Base-by-base conservation (phyloP, 2,797 vertebrate species). In the Peromyscus melanophrys region DNA sequence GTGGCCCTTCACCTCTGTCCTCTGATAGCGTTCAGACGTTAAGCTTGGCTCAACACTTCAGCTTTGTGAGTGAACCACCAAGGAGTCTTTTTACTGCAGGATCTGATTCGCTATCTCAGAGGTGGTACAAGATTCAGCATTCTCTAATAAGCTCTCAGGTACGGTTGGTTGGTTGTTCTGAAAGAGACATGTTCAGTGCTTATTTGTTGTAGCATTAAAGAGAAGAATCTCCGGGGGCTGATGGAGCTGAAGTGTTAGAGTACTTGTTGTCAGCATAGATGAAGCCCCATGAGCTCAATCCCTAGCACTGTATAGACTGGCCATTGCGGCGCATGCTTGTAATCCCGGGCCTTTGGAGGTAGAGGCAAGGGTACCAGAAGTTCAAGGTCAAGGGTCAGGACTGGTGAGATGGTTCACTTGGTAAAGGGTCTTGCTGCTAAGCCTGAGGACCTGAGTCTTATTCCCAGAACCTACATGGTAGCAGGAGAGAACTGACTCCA, bases 71-170 rank as follows among this genome's bases (percentile, higher is more conserved):
- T n/a, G 25, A 97, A 46, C 67, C n/a, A 61, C 65, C 25, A 69
- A 31, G 29, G 6, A 6, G 34, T 96, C 55, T 90, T 59, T 43
- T 77, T 84, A 89, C 1, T 37, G 49, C 34, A 80, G 82, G 95
- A 49, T 94, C 76, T 59, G 43, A 71, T 52, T 87, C 31, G 46
- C 81, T 63, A 40, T 78, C 31, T 82, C 84, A 95, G 55, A 92
- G 59, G 27, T 81, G 31, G 78, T 19, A 13, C 67, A 16, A 49
- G 46, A 85, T 29, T 83, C 7, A 7, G 27, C 52, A 12, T 96
- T 84, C 86, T 95, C 52, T 80, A 31, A 49, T 40, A 34, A 65
- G 52, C 77, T 81, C 82, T 46, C 43, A 25, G 34, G 83, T 46
- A 63, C 67, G n/a, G 9, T 52, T 86, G 23, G 43, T n/a, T 61